Base-by-base conservation (phyloP, 30 jellyfish, hydroid and myxozoan genomes). In the Turritopsis rubra region DNA sequence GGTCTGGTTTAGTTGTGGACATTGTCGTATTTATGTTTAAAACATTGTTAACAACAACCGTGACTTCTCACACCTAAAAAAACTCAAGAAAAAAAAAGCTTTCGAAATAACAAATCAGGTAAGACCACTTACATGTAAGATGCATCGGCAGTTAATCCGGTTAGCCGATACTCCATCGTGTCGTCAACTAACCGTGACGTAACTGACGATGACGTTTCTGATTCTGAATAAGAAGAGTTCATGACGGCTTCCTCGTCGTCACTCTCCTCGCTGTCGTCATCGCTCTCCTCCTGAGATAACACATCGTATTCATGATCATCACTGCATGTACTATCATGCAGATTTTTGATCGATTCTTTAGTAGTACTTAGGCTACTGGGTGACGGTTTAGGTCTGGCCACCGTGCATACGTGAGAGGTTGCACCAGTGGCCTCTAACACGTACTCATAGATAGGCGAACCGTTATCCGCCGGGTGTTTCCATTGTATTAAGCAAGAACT, bases 381-480 rank as follows among this genome's bases (percentile, higher is more conserved):
- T 65, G 25, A 79, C 29, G 77, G 88, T 31, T 66, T 83, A 16
- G 95, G 74, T 29, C 90, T 75, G 16, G 96, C 95, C 13, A 88
- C 96, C 24, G 90, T 88, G 18, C 86, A 75, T 23, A 73, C 71
- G 81, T 83, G 71, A 22, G 93, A 89, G 29, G 96, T 81, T 24
- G 96, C 85, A 26, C 99, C 99, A 0, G 99, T 29, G 17, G 95
- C 89, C 60, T 93, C 96, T 27, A 93, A 29, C 13, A 82, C 85
- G 79, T 93, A 93, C 20, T 89, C 96, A 53, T 52, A 29, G 26
- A 93, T 81, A 22, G 76, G 91, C 28, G 99, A 89, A 21, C 99
- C 99, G 75, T 93, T 82, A 84, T 83, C 90, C 23, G 52, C 65
- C 1, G 99, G 99, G 72, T 93, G 99, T 30, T 89, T 86, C 99